Evolutionary conservation across 1,140 invertebrate species (phyloP), one percentile per base, ranked within the genome.

Genomic region (Stegodyphus mimosarum): DNA sequence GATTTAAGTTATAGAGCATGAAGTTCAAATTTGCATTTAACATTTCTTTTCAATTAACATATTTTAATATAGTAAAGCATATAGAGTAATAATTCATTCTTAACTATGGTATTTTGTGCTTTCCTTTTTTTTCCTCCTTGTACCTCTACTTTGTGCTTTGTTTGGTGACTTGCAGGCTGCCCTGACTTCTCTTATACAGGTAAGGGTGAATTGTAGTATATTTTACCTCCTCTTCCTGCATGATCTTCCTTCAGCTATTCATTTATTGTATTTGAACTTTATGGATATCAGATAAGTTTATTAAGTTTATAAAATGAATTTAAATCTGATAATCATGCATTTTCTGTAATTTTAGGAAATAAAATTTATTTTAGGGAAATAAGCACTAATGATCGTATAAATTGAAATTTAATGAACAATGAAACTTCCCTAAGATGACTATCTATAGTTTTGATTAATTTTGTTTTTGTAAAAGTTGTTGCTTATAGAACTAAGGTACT

Each of bases 141-240:
- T 81, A 80, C 76, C 64, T 83, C 17, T 80, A 17, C 72, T 77
- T 83, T 86, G 50, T 77, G 52, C 75, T 87, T 87, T 86, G 52
- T 87, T 77, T 83, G 84, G 84, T 75, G 73, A 70, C 70, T 87
- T 72, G 60, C 77, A 87, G 87, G 53, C 69, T 88, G 87, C 75
- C 71, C 72, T 74, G 83, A 88, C 73, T 88, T 88, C 86, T 88
- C 87, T 83, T 83, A 87, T 78, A 81, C 87, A 88, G 76, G 79
- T 83, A 83, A 86, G 74, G 49, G 17, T 60, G 15, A 53, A 71
- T 71, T 33, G 51, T 74, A 53, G 55, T 74, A 49, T 53, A 74
- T 74, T 74, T 53, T 15, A 53, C 17, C 50, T 51, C 33, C n/a
- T 18, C 72, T 17, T 74, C 72, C 52, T 74, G 72, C 15, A 53